phyloP scores from a whole-genome alignment of 92 coral and sea anemone genomes.

The Phenganax stokvisi region DNA sequence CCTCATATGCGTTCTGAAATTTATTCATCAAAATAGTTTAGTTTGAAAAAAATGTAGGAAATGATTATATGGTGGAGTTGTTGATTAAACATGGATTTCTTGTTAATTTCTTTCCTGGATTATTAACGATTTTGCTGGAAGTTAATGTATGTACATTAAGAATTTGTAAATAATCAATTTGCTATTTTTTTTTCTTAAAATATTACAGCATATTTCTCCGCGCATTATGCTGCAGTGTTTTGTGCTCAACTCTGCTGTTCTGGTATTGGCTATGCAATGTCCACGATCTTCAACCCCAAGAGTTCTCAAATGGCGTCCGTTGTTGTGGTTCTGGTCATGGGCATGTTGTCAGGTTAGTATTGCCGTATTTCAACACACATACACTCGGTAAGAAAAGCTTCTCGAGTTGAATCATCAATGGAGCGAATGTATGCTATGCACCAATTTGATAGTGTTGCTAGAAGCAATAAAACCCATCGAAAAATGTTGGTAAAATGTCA shows the following conservation, averaged over 20 bases:
- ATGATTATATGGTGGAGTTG: no score
- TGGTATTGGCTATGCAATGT: slow-evolving; percentile 53
- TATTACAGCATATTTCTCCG: slow-evolving; percentile 43
- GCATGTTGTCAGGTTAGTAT: slow-evolving; percentile 48
- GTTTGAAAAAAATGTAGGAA: no score
- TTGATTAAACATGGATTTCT: no score
- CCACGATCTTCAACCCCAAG: slow-evolving; percentile 55
- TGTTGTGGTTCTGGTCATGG: slow-evolving; percentile 48
- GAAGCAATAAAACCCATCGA: no score
- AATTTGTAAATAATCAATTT: background rate
- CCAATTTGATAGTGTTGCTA: no score
- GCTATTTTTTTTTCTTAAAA: background rate
- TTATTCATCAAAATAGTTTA: no score
- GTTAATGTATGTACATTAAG: background rate
- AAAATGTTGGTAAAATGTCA: no score
- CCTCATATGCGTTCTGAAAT: no score
- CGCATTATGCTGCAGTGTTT: slow-evolving; percentile 50
- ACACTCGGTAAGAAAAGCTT: no score
- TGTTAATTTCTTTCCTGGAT: background rate
- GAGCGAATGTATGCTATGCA: no score
- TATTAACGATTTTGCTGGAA: background rate
- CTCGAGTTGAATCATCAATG: no score
- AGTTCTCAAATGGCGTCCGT: slow-evolving; percentile 63
- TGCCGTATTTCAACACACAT: background rate
- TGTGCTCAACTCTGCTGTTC: slow-evolving; percentile 48